Percentiles rank a stretch among this genome's conserved stretches.
Conservation (phyloP, 2,888 invertebrate genomes). For the Aphodius granarius region DNA sequence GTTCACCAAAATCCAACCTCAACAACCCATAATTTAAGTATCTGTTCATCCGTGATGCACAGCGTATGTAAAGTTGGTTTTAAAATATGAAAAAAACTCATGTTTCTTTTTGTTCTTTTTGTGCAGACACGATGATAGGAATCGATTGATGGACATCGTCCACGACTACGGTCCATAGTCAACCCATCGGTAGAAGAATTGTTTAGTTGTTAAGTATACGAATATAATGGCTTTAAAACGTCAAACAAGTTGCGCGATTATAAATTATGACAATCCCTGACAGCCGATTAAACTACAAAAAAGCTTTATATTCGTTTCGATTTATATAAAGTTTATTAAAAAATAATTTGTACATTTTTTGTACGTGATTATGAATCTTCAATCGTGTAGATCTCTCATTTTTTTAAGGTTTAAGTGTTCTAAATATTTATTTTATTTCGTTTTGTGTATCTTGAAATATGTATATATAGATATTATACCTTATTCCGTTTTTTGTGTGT, state of each 20-base stretch:
- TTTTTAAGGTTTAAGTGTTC: constrained; percentile 29
- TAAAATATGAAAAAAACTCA: constrained; percentile 14
- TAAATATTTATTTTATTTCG: constrained; percentile 20
- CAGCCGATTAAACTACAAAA: not conserved
- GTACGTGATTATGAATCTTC: not conserved
- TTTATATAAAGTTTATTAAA: not conserved
- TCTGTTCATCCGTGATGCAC: constrained; percentile 14
- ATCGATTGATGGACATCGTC: constrained; percentile 54
- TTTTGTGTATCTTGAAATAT: constrained; percentile 44
- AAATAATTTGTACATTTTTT: not conserved
- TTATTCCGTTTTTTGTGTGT: constrained; percentile 54
- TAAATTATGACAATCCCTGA: constrained; percentile 29
- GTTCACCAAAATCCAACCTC: constrained; percentile 62
- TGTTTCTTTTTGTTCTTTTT: constrained; percentile 32
- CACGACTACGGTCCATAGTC: constrained; percentile 54
- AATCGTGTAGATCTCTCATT: constrained; percentile 38
- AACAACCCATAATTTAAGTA: constrained; percentile 53
- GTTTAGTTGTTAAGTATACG: constrained; percentile 27
- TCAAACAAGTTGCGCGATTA: constrained; percentile 1
- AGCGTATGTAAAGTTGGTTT: not conserved
- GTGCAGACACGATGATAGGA: constrained; percentile 51
- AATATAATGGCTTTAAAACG: constrained; percentile 40
- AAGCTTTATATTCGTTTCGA: not conserved
- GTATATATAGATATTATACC: constrained; percentile 47
- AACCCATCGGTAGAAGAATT: constrained; percentile 21